These are phyloP conservation scores for Tromatobia lineatoria DNA, from an alignment of 2,888 invertebrate genomes.

Conservation along the genomic window DNA sequence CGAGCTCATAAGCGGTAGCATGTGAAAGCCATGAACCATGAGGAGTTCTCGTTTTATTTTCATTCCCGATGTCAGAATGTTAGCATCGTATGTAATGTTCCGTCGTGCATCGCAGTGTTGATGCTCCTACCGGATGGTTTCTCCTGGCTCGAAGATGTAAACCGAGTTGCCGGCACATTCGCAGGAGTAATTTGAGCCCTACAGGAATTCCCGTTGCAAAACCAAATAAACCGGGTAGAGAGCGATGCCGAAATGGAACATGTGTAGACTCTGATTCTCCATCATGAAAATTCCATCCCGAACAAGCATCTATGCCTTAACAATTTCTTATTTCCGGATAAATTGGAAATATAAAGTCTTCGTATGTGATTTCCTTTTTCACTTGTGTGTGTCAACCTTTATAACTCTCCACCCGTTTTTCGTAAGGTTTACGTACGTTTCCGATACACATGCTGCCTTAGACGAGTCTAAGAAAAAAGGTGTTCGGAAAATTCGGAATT, in stretches of 20 bases:
- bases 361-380: too few species aligned
- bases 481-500: too few species aligned
- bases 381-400: too few species aligned
- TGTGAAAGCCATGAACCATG: not conserved
- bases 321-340: too few species aligned
- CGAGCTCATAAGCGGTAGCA: slow-evolving; percentile 18
- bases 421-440: too few species aligned
- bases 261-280: not conserved
- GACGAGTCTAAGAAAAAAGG: too few species aligned
- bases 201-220: not conserved
- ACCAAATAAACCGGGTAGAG: not conserved
- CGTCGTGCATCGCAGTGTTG: slow-evolving; percentile 16
- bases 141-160: slow-evolving; percentile 14
- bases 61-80: slow-evolving; percentile 36
- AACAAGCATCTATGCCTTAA: not conserved
- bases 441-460: too few species aligned
- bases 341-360: too few species aligned
- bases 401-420: too few species aligned
- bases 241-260: not conserved
- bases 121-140: not conserved
- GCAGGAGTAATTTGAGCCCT: slow-evolving; percentile 12
- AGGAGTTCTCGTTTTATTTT: slow-evolving; percentile 25
- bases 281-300: not conserved
- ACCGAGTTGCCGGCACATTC: slow-evolving; percentile 10
- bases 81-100: slow-evolving; percentile 23